These are phyloP conservation scores for Pachycephus smyrnensis DNA, from an alignment of 2,888 invertebrate genomes.

Conservation along the genomic window DNA sequence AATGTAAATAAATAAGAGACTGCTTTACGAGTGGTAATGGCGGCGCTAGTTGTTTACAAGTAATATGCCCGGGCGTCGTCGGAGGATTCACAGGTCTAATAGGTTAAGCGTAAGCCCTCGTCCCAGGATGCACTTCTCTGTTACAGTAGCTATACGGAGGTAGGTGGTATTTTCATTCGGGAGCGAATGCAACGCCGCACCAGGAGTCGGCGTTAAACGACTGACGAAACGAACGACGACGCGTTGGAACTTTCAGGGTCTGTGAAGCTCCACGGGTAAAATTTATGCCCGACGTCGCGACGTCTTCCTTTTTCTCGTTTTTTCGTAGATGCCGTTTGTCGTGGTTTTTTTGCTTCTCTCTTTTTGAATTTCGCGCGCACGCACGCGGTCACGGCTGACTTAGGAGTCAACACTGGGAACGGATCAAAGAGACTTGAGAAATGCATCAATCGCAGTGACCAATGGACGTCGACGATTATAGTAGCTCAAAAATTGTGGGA, in stretches of 20 bases:
- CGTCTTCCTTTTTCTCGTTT: not conserved
- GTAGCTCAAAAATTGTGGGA: not conserved
- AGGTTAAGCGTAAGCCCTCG: not conserved
- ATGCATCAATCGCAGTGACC: not conserved
- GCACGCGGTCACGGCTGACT: not conserved
- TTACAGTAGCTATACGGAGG: not conserved
- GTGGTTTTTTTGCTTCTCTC: not conserved
- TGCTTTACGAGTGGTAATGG: not conserved
- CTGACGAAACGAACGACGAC: slow-evolving; percentile 60
- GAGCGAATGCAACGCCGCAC: slow-evolving; percentile 47
- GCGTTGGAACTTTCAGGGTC: slow-evolving; percentile 18
- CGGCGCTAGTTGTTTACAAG: not conserved
- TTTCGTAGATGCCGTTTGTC: not conserved
- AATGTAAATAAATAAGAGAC: not conserved
- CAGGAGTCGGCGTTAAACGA: slow-evolving; percentile 55
- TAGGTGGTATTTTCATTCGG: slow-evolving; percentile 57
- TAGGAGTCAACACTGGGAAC: not conserved
- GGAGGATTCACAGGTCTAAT: not conserved
- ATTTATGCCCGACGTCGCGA: slow-evolving; percentile 29
- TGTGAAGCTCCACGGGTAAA: slow-evolving; percentile 16
- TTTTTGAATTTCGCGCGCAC: not conserved
- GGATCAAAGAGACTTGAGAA: not conserved
- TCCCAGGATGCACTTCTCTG: not conserved
- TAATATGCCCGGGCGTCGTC: not conserved
- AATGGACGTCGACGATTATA: not conserved